phyloP scores from a whole-genome alignment of 2,113 vertebrate species.

The Toxotes chatareus region DNA sequence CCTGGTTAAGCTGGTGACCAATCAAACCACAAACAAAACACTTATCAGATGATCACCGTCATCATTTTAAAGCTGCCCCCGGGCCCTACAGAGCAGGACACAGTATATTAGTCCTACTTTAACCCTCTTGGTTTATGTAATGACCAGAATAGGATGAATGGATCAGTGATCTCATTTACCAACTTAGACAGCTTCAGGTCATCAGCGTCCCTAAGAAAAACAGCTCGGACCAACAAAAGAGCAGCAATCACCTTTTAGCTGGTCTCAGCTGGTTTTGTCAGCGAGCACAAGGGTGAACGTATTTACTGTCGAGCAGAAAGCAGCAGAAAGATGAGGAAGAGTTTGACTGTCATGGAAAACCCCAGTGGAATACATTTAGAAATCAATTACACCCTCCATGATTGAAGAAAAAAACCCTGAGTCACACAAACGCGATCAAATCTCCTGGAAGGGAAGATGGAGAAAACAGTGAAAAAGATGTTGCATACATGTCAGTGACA shows the following conservation, averaged over 20 bases:
- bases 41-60: background rate
- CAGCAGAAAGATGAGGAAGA: constrained; percentile 64
- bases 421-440: constrained; percentile 5
- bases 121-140: background rate
- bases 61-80: background rate
- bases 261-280: background rate
- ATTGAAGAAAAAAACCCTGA: constrained; percentile 9
- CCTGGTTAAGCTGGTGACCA: background rate
- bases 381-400: constrained; percentile 67
- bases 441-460: background rate
- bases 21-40: background rate
- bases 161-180: background rate
- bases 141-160: background rate
- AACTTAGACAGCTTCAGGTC: background rate
- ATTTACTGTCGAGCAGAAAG: constrained; percentile 81
- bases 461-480: background rate
- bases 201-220: background rate
- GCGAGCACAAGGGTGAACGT: constrained; percentile 2
- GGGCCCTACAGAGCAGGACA: background rate
- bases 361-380: constrained; percentile 62
- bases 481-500: background rate
- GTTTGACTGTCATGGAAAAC: constrained; percentile 71
- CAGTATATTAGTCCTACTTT: background rate
- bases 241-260: background rate
- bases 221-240: background rate